Evolutionary conservation across 2,113 vertebrate genomes (phyloP).

Genomic region (Myanophis thanlyinensis): DNA sequence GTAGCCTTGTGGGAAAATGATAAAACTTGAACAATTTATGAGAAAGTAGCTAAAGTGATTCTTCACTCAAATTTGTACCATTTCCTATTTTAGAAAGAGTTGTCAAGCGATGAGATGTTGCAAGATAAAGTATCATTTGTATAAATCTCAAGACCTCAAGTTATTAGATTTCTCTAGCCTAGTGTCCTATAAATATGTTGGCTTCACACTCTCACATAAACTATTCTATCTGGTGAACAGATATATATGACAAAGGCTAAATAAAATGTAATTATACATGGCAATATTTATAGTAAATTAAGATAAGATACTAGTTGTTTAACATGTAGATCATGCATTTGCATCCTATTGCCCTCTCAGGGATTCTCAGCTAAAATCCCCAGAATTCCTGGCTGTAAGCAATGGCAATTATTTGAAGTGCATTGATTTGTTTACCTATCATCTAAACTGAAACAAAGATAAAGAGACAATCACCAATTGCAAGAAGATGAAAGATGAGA

Average conservation of each 20-base stretch:
- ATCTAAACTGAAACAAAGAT: too few species aligned
- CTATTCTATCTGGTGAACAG: neutral
- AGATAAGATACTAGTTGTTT: neutral
- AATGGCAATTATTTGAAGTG: neutral
- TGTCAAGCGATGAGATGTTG: neutral
- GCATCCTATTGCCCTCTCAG: neutral
- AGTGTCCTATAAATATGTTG: neutral
- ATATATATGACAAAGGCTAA: neutral
- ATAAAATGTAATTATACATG: neutral
- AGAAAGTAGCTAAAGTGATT: neutral
- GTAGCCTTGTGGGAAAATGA: neutral
- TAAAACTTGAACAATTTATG: neutral
- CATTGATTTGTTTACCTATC: too few species aligned
- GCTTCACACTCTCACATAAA: neutral
- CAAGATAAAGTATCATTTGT: neutral
- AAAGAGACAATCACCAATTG: too few species aligned
- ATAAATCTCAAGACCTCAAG: neutral
- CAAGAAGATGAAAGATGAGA: too few species aligned
- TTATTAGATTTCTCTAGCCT: neutral
- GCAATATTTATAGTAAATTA: neutral
- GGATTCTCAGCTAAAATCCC: neutral
- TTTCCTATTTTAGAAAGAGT: neutral
- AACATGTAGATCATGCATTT: neutral
- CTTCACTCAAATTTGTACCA: neutral
- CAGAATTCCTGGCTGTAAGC: neutral